Base-by-base conservation (phyloP, 2,797 vertebrate species). In the Propithecus deckenii region DNA sequence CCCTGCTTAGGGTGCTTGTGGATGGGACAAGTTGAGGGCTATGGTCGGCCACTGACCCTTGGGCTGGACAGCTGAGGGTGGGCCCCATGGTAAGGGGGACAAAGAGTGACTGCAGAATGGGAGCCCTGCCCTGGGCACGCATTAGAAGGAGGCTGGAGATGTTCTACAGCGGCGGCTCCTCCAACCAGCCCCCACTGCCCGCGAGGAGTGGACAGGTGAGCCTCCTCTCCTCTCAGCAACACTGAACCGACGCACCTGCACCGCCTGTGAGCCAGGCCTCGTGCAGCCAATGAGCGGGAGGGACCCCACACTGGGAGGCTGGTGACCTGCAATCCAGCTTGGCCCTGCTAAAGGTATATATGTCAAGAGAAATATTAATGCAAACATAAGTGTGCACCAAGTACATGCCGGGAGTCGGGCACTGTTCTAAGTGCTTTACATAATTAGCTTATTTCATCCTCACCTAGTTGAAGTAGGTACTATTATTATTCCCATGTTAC, bases 201-300 rank as follows among this genome's bases (percentile, higher is more conserved):
- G 35, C 43, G 13, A 48, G 67, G 17, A 65, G 18, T 14, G 32
- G 63, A 57, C 57, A 67, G 38, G 15, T 3, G 18, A 63, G 52
- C 38, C 38, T n/a, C 30, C 10, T 1, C 18, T 12, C 18, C n/a
- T 52, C 61, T 43, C 43, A 28, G 65, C 13, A n/a, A 25, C 32
- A 4, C 18, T 22, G 46, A 3, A 11, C 4, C 7, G 13, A 35
- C 28, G 41, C 30, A 18, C 32, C 55, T 2, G 38, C 9, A 13
- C 41, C 86, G 74, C 14, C 85, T 17, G 28, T 12, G 48, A 79
- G 61, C 52, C 50, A 17, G 50, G 41, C 23, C 65, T 41, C 35
- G 10, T 3, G 32, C 1, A 2, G 50, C 30, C 78, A 4, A 5
- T 5, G 22, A 55, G 8, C 30, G 6, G 14, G 22, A 13, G 7